A percentile compares a stretch with the other conserved stretches of the same genome.
These are phyloP conservation scores for Acromyrmex charruanus DNA, from an alignment of 1,140 invertebrate genomes.

Conservation along the genomic window DNA sequence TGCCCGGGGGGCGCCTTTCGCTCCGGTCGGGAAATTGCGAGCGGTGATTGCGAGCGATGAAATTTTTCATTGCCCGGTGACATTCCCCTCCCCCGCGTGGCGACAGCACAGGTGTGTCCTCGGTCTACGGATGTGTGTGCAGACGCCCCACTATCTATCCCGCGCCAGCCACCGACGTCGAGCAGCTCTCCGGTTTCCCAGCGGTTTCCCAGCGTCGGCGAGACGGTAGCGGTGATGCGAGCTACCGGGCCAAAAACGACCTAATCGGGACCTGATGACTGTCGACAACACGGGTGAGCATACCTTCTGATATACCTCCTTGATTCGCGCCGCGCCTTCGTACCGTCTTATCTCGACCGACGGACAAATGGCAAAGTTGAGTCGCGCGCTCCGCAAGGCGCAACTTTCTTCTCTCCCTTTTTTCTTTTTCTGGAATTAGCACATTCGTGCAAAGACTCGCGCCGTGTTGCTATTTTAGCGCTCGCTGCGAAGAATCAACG, in stretches of 20 bases:
- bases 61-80: constrained; percentile 69
- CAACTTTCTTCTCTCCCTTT: constrained; percentile 40
- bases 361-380: constrained; percentile 22
- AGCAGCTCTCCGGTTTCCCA: constrained; percentile 34
- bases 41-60: constrained; percentile 58
- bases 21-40: constrained; percentile 46
- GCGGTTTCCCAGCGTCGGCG: constrained; percentile 32
- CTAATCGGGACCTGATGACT: constrained; percentile 32
- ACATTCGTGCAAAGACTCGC: constrained; percentile 21
- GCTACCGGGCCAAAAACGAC: constrained; percentile 15
- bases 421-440: constrained; percentile 41
- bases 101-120: constrained; percentile 61
- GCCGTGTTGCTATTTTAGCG: constrained; percentile 28
- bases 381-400: background rate
- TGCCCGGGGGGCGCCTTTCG: background rate
- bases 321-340: background rate
- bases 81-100: constrained; percentile 50
- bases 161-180: background rate
- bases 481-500: background rate
- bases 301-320: background rate
- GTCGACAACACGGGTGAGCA: constrained; percentile 49
- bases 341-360: background rate
- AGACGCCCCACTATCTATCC: background rate
- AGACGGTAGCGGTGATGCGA: constrained; percentile 24
- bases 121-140: constrained; percentile 29